phyloP scores from a whole-genome alignment of 2,888 invertebrate species.

The Dryobotodes eremita region DNA sequence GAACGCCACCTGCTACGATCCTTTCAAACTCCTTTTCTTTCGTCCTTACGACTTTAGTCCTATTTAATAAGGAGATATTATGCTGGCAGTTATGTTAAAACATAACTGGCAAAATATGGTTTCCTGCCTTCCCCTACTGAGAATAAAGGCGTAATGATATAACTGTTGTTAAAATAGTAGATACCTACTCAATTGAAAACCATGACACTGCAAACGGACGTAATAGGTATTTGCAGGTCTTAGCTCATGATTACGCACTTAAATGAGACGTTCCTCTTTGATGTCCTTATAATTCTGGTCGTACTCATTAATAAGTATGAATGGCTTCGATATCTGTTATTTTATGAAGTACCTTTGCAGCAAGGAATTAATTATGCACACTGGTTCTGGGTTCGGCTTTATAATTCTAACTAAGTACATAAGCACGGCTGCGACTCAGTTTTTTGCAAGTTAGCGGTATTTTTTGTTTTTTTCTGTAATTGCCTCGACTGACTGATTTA shows the following conservation, averaged over 20 bases:
- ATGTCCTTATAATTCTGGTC: not conserved
- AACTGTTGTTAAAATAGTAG: not conserved
- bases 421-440: not conserved
- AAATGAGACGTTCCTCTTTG: conserved; percentile 17
- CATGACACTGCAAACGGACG: conserved; percentile 18
- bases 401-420: not conserved
- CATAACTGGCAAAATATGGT: not conserved
- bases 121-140: not conserved
- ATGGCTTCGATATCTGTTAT: not conserved
- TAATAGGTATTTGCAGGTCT: conserved; percentile 13
- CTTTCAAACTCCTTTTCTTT: too few species aligned
- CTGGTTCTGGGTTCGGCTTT: not conserved
- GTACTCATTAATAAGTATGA: conserved; percentile 9
- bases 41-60: too few species aligned
- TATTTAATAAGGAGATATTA: too few species aligned
- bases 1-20: too few species aligned
- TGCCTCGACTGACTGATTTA: not conserved
- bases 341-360: not conserved
- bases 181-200: conserved; percentile 9
- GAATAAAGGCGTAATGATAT: not conserved
- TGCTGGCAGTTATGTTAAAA: too few species aligned
- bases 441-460: not conserved
- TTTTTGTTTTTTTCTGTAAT: not conserved
- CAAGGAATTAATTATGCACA: not conserved
- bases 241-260: conserved; percentile 15